Base-by-base conservation (phyloP, 2,113 vertebrate genomes). In the Menura novaehollandiae region DNA sequence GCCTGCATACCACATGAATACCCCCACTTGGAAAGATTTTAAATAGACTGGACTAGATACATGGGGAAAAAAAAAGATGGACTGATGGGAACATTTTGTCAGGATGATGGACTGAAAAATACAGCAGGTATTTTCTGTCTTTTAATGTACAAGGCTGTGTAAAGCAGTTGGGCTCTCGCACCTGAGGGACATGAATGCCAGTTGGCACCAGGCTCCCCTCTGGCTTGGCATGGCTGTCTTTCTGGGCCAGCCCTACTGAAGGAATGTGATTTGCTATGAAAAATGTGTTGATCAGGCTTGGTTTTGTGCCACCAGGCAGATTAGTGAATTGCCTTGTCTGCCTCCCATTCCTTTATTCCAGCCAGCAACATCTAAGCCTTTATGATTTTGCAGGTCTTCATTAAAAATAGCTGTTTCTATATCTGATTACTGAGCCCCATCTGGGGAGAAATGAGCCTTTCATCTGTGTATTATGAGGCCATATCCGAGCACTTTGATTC, bases 191-290 rank as follows among this genome's bases (percentile, higher is more conserved):
- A 3, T 0, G 1, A 4, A 9, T 88, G 96, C 92, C 96, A 95
- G 56, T 86, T 97, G 96, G 95, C 93, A 73, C 1, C 2, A 67
- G 66, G 53, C 28, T 74, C 47, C 79, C 71, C 87, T 68, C 49
- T 73, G 74, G 85, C 88, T 86, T 82, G 80, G 88, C 92, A 49
- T 75, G 91, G 56, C n/a, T 87, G 79, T 73, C 24, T 79, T 79
- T 72, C 69, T 80, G 81, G 95, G 90, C 83, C 86, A 71, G 66
- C 83, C 76, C 63, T 13, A 68, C 79, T 51, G 69, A 91, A 69
- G 83, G 95, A 91, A 96, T 91, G 93, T 94, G 95, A 91, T 96
- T 96, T 95, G 88, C 93, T 85, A 32, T 97, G 95, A 96, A 95
- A 96, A 95, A 97, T 94, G 82, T 84, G 92, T 93, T 86, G 91